Base-by-base conservation (phyloP, 2,888 invertebrate genomes). In the Conus canariensis region DNA sequence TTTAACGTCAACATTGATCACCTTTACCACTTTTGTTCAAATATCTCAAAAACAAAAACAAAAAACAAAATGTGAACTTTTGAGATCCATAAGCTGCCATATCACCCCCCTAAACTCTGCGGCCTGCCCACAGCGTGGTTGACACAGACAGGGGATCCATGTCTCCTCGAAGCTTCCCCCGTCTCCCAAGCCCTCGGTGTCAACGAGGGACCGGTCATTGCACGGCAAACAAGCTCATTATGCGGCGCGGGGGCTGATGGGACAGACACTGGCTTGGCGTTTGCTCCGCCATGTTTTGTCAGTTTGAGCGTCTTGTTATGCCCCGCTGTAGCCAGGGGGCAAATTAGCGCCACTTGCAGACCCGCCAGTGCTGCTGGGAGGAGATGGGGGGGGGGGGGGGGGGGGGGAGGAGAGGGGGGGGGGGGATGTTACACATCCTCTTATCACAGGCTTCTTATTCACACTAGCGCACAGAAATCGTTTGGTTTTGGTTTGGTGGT, bases 261-360 rank as follows among this genome's bases (percentile, higher is more conserved):
- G 88, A 82, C 56, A 83, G 82, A 82, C 88, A 60, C 88, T 77
- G 58, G 77, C 30, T 14, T 82, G 70, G 83, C 64, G 30, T 56
- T 83, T 45, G 67, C 64, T 80, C 88, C 88, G 83, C 82, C 82
- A 64, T 88, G 88, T 83, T 88, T 88, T 88, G 88, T 30, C 80
- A 67, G 88, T 88, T 88, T 88, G 88, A 82, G 60, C 88, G 88
- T 45, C 88, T 64, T 60, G 64, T 88, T 83, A 56, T 88, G 30
- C 88, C 88, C 30, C 22, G 3, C 22, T 56, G 45, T 59, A 45
- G 88, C 77, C 88, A 82, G 30, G 58, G 80, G 74, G 30, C 88
- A 80, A 87, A 80, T 88, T 86, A 86, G 25, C 25, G 86, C 86
- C 70, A 22, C 70, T 25, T 9, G 30, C 25, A 9, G 25, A n/a